Conservation (phyloP, 2,797 vertebrate genomes). For the Micropoecilia bifurca region DNA sequence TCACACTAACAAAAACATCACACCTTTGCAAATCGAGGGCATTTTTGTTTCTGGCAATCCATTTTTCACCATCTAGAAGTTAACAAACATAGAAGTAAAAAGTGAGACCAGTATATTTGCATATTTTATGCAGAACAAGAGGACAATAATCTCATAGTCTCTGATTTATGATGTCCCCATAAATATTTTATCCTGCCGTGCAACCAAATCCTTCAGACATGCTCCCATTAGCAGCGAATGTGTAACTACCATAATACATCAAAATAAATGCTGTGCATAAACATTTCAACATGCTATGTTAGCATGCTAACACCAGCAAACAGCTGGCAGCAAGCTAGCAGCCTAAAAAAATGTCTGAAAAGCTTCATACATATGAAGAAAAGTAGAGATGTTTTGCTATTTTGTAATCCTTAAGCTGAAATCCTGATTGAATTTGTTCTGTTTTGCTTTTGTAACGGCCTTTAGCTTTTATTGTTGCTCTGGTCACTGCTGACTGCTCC, state of each 20-base stretch:
- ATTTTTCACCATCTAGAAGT: background rate
- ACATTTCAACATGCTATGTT: background rate
- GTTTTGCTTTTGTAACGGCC: background rate
- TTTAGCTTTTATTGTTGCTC: background rate
- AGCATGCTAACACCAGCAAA: background rate
- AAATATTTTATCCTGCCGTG: conserved; percentile 4
- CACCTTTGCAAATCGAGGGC: background rate
- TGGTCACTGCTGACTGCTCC: conserved; percentile 21
- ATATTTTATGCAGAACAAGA: background rate
- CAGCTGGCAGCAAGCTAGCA: background rate
- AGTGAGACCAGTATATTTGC: background rate
- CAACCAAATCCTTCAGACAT: background rate
- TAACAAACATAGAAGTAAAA: background rate
- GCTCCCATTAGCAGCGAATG: background rate
- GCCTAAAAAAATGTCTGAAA: background rate
- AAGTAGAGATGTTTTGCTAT: background rate
- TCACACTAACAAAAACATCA: background rate
- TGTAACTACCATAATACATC: background rate
- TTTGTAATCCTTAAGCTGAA: background rate
- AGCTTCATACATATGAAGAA: background rate
- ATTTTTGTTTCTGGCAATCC: background rate
- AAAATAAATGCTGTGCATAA: background rate
- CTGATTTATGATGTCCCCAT: background rate
- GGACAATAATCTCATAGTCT: background rate
- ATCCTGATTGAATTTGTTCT: background rate